A percentile compares a stretch with the other conserved stretches of the same genome.
phyloP scores from a whole-genome alignment of 2,888 invertebrate genomes.

The Lypha dubia region DNA sequence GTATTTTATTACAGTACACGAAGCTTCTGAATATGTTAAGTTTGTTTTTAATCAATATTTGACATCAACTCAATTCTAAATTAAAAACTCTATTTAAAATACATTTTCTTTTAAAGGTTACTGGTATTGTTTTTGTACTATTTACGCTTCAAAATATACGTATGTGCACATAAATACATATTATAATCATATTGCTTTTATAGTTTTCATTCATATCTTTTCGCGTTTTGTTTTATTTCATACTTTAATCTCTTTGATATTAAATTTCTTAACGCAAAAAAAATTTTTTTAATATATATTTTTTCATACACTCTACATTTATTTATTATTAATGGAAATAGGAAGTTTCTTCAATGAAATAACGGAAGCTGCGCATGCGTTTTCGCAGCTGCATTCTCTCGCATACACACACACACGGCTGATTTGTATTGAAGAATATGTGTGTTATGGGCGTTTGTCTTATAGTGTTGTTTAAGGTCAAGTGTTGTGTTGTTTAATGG shows the following conservation, averaged over 20 bases:
- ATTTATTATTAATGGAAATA: neutral
- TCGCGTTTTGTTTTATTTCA: neutral
- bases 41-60: conserved; percentile 23
- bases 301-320: neutral
- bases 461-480: neutral
- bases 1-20: neutral
- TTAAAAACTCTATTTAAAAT: neutral
- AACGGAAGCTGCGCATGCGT: conserved; percentile 16
- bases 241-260: neutral
- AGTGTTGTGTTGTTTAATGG: neutral
- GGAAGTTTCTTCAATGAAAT: conserved; percentile 16
- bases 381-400: neutral
- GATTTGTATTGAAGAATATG: neutral
- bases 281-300: neutral
- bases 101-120: neutral
- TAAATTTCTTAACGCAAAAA: neutral
- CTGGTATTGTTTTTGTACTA: neutral
- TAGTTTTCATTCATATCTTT: neutral
- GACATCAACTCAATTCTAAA: conserved; percentile 12
- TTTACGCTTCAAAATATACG: no score
- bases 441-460: neutral
- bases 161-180: neutral
- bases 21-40: neutral
- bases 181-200: neutral
- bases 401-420: neutral